A percentile compares a stretch with the other conserved stretches of the same genome.
Evolutionary conservation across 2,888 invertebrate genomes (phyloP).

Genomic region (Barypeithes pellucidus): DNA sequence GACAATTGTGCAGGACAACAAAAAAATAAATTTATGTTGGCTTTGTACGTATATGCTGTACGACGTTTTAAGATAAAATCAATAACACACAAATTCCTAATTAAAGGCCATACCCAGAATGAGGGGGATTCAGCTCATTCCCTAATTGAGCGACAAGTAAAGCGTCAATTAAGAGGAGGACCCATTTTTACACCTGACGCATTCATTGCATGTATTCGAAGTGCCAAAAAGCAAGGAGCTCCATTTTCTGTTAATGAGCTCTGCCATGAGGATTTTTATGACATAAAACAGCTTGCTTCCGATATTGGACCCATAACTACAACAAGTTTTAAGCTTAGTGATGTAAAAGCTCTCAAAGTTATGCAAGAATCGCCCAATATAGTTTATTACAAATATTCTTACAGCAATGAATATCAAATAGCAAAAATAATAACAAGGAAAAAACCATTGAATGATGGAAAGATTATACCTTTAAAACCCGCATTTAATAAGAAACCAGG

Average conservation of each 20-base stretch:
- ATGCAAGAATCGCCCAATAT: background rate
- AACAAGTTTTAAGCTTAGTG: too few relatives aligned
- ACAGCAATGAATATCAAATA: too few relatives aligned
- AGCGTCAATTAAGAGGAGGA: background rate
- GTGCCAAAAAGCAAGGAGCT: background rate
- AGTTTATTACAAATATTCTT: background rate
- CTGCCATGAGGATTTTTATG: too few relatives aligned
- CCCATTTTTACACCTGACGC: background rate
- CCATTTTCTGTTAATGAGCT: background rate
- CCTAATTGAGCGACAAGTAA: background rate
- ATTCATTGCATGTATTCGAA: background rate
- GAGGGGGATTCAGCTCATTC: conserved; percentile 4
- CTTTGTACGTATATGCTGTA: conserved; percentile 1
- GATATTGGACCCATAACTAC: too few relatives aligned
- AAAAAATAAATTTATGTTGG: conserved; percentile 19
- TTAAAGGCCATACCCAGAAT: too few relatives aligned
- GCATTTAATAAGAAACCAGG: background rate
- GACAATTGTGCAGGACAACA: conserved; percentile 9
- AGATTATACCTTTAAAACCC: background rate
- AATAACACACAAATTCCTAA: too few relatives aligned
- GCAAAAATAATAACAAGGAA: background rate
- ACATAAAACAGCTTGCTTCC: too few relatives aligned
- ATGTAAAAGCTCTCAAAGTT: background rate
- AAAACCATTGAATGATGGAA: background rate
- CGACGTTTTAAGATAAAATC: too few relatives aligned